Evolutionary conservation across 64 coral and sea anemone genomes (phyloP).

Genomic region (Actinia equina): DNA sequence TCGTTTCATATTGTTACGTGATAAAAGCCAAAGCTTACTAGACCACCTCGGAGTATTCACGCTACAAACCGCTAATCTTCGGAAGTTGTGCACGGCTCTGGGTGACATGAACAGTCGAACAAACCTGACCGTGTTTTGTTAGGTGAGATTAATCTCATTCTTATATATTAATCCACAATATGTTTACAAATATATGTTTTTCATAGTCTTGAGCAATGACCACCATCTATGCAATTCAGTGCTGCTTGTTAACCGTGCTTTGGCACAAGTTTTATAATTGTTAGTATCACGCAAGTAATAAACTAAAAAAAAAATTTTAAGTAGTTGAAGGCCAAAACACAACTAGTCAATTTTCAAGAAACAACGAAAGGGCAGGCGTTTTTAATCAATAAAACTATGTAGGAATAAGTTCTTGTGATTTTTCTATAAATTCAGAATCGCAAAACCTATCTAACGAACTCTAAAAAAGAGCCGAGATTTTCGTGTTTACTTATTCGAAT

Average conservation of each 20-base stretch:
- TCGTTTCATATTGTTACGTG: too few species aligned
- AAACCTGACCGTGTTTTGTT: neutral
- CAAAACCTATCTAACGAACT: too few species aligned
- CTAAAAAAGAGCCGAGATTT: too few species aligned
- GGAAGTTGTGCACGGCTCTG: neutral
- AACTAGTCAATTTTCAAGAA: too few species aligned
- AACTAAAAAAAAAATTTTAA: too few species aligned
- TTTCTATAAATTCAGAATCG: too few species aligned
- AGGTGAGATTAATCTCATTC: neutral
- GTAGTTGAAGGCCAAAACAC: too few species aligned
- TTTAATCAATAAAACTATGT: too few species aligned
- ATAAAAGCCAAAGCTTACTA: neutral
- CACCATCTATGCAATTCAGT: neutral
- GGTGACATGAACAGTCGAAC: neutral
- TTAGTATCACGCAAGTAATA: neutral
- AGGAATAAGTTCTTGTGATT: too few species aligned
- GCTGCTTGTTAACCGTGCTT: neutral
- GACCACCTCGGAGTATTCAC: neutral
- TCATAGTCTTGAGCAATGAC: neutral
- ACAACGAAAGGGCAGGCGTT: too few species aligned
- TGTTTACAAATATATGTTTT: neutral
- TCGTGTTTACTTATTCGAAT: too few species aligned
- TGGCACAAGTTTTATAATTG: neutral
- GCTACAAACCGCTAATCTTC: neutral
- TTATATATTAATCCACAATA: neutral